A percentile compares a stretch with the other conserved stretches of the same genome.
phyloP scores from a whole-genome alignment of 2,113 vertebrate species.

The Heptranchias perlo region DNA sequence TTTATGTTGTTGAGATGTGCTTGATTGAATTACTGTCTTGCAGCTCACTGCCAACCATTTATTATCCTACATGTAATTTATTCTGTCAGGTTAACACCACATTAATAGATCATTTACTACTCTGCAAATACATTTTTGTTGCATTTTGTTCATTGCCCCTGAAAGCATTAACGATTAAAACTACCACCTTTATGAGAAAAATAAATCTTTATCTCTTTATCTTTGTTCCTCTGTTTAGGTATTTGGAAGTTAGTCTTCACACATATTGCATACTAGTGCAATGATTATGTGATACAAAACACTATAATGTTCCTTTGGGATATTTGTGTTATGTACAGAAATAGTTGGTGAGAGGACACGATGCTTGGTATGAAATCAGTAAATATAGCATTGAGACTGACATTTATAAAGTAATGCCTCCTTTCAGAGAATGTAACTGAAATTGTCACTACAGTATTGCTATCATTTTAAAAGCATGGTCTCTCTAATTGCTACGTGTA shows the following conservation, averaged over 20 bases:
- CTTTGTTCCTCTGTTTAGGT: background rate
- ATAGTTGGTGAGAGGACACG: background rate
- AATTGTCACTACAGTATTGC: constrained; percentile 34
- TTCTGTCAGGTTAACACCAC: background rate
- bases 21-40: background rate
- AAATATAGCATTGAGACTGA: background rate
- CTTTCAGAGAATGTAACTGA: background rate
- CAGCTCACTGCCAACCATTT: background rate
- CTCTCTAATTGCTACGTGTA: background rate
- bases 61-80: background rate
- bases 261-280: background rate
- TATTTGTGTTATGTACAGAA: background rate
- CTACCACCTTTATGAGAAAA: background rate
- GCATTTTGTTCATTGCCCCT: background rate
- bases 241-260: background rate
- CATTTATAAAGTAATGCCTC: background rate
- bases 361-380: background rate
- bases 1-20: background rate
- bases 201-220: background rate
- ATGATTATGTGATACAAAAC: background rate
- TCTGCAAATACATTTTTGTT: background rate
- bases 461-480: background rate
- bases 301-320: background rate
- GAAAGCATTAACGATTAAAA: background rate
- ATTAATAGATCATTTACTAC: background rate